Evolutionary conservation across 2,113 vertebrate species (phyloP).

Genomic region (Paradoxurus hermaphroditus): DNA sequence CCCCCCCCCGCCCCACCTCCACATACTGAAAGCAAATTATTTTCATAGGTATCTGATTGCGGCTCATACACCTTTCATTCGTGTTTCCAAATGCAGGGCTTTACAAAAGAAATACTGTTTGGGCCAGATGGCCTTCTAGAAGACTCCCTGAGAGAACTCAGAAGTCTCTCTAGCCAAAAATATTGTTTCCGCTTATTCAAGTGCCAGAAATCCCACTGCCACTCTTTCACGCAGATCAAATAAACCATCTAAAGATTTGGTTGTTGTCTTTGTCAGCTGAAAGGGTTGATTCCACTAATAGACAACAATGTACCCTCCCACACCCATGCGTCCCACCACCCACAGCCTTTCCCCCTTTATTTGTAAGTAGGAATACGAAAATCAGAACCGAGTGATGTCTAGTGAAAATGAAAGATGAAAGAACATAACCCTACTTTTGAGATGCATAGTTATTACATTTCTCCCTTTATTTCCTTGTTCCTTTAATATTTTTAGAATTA

Average conservation of each 20-base stretch:
- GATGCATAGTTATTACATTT: background rate
- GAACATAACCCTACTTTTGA: background rate
- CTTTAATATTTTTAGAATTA: background rate
- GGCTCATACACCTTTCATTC: constrained; percentile 65
- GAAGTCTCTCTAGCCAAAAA: constrained; percentile 80
- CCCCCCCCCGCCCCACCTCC: background rate
- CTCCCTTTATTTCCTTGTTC: background rate
- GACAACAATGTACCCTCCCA: background rate
- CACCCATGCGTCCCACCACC: background rate
- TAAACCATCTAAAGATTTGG: constrained; percentile 67
- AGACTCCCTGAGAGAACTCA: constrained; percentile 81
- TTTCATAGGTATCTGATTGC: constrained; percentile 40
- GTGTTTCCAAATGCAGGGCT: constrained; percentile 67
- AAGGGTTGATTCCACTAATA: constrained; percentile 53
- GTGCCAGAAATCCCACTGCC: constrained; percentile 77
- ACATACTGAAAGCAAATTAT: background rate
- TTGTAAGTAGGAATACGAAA: background rate
- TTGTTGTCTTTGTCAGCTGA: constrained; percentile 62
- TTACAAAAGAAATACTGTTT: constrained; percentile 78
- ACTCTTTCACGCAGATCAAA: constrained; percentile 72
- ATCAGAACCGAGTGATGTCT: background rate
- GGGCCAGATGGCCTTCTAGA: constrained; percentile 82
- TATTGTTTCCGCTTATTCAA: constrained; percentile 82
- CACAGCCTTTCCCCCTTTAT: background rate
- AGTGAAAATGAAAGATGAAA: constrained; percentile 21